Evolutionary conservation across 2,797 vertebrate genomes (phyloP).

Genomic region (Fringilla coelebs): DNA sequence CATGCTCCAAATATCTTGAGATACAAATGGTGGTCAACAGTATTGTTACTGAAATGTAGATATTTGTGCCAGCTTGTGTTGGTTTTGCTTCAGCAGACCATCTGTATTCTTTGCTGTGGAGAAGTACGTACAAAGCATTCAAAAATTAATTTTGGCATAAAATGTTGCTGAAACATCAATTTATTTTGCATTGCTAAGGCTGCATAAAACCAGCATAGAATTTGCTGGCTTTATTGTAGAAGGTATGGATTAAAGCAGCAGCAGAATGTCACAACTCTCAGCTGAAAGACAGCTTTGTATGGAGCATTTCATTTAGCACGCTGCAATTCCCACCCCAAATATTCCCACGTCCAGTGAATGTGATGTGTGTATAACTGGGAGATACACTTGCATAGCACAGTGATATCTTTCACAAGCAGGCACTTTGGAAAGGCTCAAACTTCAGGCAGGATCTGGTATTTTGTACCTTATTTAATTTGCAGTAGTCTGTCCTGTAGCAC

Average conservation of each 20-base stretch:
- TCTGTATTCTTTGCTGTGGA: not conserved
- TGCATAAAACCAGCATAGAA: not conserved
- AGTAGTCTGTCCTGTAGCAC: not conserved
- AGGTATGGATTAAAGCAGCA: slow-evolving; percentile 16
- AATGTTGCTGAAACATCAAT: not conserved
- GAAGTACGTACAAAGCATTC: not conserved
- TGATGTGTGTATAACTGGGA: not conserved
- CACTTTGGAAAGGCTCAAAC: not conserved
- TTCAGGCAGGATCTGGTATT: not conserved
- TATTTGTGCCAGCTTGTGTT: not conserved
- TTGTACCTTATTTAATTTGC: not conserved
- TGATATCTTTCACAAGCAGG: not conserved
- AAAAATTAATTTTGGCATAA: not conserved
- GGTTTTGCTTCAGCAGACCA: not conserved
- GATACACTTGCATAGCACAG: not conserved
- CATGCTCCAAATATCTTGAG: slow-evolving; percentile 48
- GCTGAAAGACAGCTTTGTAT: slow-evolving; percentile 34
- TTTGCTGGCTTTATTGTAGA: slow-evolving; percentile 1
- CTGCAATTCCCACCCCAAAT: not conserved
- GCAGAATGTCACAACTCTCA: not conserved
- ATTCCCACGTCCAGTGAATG: not conserved
- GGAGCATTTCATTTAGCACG: not conserved
- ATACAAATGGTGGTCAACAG: slow-evolving; percentile 54
- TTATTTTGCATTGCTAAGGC: not conserved
- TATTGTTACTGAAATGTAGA: slow-evolving; percentile 61